Evolutionary conservation across 2,113 vertebrate species (phyloP).

Genomic region (Crotalus viridis): DNA sequence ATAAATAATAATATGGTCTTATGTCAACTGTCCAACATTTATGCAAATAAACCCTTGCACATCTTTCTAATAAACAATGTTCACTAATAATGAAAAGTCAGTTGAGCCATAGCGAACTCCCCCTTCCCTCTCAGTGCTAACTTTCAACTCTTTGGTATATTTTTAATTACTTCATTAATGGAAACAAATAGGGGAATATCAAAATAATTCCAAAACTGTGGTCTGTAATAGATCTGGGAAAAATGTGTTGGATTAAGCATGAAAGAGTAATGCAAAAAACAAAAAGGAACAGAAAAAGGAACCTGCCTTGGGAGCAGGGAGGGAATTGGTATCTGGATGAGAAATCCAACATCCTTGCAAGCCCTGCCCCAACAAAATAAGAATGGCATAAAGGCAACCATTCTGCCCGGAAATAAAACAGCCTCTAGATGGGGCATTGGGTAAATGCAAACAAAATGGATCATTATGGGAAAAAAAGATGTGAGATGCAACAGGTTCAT

Average conservation of each 20-base stretch:
- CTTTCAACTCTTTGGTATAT: neutral
- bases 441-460: slow-evolving; percentile 46
- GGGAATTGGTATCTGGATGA: neutral
- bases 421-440: slow-evolving; percentile 64
- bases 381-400: neutral
- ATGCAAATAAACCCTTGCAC: neutral
- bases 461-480: slow-evolving; percentile 37
- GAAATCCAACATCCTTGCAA: neutral
- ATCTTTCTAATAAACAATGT: neutral
- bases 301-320: too few species aligned
- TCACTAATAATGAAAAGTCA: neutral
- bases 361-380: neutral
- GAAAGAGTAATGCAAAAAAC: neutral
- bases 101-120: too few species aligned
- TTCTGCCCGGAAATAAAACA: neutral
- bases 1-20: neutral
- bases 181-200: fast-evolving
- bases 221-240: neutral
- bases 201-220: neutral
- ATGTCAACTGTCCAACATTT: neutral
- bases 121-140: neutral
- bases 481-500: slow-evolving; percentile 60
- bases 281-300: neutral
- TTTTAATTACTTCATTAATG: neutral
- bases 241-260: neutral